phyloP scores from a whole-genome alignment of 2,797 vertebrate species.

The Anisognathus igniventris region DNA sequence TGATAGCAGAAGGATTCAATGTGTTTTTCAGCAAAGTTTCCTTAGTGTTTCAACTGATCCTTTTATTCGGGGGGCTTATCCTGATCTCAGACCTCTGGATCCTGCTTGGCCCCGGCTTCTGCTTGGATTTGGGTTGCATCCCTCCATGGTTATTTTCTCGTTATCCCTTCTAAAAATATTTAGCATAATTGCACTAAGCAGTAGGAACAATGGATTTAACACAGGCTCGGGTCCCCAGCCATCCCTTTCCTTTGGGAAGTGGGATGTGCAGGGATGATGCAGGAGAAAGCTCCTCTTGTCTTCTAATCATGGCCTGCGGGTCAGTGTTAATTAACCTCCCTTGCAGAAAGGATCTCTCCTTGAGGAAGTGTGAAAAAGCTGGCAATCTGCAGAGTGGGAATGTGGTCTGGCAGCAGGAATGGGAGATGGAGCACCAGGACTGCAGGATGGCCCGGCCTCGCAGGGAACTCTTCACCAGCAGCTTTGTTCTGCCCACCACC shows the following conservation, averaged over 20 bases:
- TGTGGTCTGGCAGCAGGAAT: neutral
- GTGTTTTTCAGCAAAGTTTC: neutral
- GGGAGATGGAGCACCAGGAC: neutral
- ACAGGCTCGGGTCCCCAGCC: neutral
- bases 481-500: neutral
- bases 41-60: neutral
- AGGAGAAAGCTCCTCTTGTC: neutral
- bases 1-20: neutral
- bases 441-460: accelerated
- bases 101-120: neutral
- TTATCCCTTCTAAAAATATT: neutral
- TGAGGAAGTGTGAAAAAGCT: constrained; percentile 24
- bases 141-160: neutral
- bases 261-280: neutral
- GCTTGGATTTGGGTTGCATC: neutral
- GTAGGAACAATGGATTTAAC: neutral
- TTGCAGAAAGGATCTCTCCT: constrained; percentile 15
- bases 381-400: neutral
- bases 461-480: neutral
- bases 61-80: neutral
- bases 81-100: neutral
- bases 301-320: constrained; percentile 8
- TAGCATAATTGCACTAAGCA: neutral
- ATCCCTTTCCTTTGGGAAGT: neutral
- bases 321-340: constrained; percentile 62